These are phyloP conservation scores for Danaus chrysippus DNA, from an alignment of 2,888 invertebrate species.

Conservation along the genomic window DNA sequence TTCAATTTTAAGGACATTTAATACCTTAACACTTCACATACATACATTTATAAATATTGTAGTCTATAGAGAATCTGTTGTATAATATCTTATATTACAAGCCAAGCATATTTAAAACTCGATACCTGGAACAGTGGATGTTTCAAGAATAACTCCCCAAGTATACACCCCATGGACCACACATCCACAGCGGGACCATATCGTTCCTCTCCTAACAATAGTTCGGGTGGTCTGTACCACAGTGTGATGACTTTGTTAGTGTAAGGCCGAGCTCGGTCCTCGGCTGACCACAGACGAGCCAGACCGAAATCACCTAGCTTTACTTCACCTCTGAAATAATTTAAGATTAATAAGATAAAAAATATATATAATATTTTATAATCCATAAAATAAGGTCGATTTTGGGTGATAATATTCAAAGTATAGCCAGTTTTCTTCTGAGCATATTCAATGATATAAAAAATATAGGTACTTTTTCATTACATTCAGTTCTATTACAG, in stretches of 20 bases:
- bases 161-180: conserved; percentile 99
- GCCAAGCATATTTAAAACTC: not conserved
- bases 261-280: conserved; percentile 96
- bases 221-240: conserved; percentile 99
- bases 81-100: not conserved
- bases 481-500: too few relatives aligned
- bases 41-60: too few relatives aligned
- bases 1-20: too few relatives aligned
- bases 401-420: too few relatives aligned
- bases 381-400: too few relatives aligned
- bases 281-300: conserved; percentile 96
- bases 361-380: too few relatives aligned
- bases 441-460: too few relatives aligned
- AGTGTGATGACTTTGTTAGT: conserved; percentile 99
- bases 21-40: too few relatives aligned
- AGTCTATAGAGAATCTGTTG: not conserved
- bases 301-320: conserved; percentile 99
- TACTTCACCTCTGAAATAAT: conserved; percentile 92
- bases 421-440: too few relatives aligned
- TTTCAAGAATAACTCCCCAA: conserved; percentile 97
- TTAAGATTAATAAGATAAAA: not conserved
- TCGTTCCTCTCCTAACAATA: conserved; percentile 96
- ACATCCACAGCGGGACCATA: conserved; percentile 99
- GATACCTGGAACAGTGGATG: conserved; percentile 95
- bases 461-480: too few relatives aligned